phyloP scores from a whole-genome alignment of 2,888 invertebrate genomes.

The Lamellibrachia columna region DNA sequence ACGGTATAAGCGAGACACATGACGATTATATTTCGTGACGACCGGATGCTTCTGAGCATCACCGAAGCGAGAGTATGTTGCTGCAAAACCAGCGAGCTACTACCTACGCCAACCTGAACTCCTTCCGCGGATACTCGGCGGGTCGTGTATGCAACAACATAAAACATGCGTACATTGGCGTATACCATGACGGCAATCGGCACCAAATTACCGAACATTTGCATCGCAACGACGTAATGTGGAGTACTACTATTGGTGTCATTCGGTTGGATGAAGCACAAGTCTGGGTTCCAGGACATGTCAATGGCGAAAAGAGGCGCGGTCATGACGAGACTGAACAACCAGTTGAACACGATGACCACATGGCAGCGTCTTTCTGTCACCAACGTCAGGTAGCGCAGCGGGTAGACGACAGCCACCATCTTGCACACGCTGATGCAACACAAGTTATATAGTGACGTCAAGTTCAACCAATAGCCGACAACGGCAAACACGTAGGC shows the following conservation, averaged over 20 bases:
- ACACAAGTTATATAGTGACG: not conserved
- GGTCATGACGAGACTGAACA: not conserved
- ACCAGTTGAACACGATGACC: conserved; percentile 6
- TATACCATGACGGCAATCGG: not conserved
- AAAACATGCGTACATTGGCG: not conserved
- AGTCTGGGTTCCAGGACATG: not conserved
- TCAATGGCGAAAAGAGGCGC: not conserved
- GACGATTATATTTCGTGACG: not conserved
- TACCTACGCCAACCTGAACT: not conserved
- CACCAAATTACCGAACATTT: not conserved
- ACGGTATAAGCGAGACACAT: not conserved
- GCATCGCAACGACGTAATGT: not conserved
- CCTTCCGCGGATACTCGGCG: not conserved
- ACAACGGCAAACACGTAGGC: not conserved
- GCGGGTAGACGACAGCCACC: not conserved
- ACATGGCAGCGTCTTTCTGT: not conserved
- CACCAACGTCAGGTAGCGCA: not conserved
- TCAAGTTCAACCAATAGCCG: not conserved
- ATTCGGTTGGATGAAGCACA: not conserved
- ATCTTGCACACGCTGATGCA: not conserved
- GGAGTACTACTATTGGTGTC: not conserved
- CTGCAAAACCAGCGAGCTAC: not conserved
- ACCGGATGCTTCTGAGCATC: not conserved
- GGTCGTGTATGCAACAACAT: not conserved
- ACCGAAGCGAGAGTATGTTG: not conserved